phyloP scores from a whole-genome alignment of 2,113 vertebrate species.

The Centropus unirufus region DNA sequence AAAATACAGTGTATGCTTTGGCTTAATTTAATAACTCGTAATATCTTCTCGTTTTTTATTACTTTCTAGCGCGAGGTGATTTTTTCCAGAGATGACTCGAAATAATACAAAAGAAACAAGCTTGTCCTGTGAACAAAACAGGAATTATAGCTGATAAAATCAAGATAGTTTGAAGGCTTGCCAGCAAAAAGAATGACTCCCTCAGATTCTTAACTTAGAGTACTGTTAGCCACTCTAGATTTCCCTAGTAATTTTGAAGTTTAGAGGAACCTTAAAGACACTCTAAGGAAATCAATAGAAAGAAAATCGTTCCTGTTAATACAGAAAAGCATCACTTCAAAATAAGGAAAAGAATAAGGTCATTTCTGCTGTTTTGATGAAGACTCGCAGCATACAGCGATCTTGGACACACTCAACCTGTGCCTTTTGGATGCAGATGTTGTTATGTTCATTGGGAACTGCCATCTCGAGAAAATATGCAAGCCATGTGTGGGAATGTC shows the following conservation, averaged over 20 bases:
- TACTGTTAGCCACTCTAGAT: conserved; percentile 46
- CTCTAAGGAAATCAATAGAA: conserved; percentile 29
- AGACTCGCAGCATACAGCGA: not conserved
- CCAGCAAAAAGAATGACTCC: conserved; percentile 62
- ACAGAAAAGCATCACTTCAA: not conserved
- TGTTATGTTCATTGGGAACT: conserved; percentile 2
- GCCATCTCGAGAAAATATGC: not conserved
- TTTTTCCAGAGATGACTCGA: conserved; percentile 73
- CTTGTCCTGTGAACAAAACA: conserved; percentile 64
- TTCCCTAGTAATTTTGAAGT: conserved; percentile 44
- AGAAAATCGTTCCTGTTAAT: conserved; percentile 1
- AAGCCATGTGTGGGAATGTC: conserved; percentile 5
- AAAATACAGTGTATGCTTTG: conserved; percentile 59
- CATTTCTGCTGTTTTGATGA: conserved; percentile 44
- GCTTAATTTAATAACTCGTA: conserved; percentile 73
- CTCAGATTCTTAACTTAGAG: conserved; percentile 57
- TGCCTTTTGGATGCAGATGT: not conserved
- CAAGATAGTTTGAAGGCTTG: conserved; percentile 67
- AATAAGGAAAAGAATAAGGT: conserved; percentile 40
- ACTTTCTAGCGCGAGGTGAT: conserved; percentile 56
- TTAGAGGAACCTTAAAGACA: conserved; percentile 50
- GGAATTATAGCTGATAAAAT: conserved; percentile 70
- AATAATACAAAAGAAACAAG: conserved; percentile 68
- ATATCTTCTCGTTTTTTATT: conserved; percentile 71
- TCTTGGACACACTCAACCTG: not conserved